A percentile compares a stretch with the other conserved stretches of the same genome.
Conservation (phyloP, 2,113 vertebrate genomes). For the Epinephelus cyanopodus region DNA sequence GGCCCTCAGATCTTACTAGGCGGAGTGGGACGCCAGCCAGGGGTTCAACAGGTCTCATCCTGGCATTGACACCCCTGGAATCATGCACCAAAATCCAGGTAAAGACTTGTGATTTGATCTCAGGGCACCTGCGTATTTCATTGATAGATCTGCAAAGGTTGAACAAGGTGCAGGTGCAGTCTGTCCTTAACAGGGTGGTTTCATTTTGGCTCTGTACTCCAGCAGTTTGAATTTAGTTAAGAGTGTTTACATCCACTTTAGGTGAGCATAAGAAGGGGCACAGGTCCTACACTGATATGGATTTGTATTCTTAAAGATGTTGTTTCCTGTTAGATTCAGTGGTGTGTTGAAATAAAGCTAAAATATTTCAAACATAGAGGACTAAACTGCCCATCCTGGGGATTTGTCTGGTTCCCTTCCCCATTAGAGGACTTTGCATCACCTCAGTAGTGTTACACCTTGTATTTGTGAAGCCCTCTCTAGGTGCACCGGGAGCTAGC, state of each 20-base stretch:
- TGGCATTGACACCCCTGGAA: conserved; percentile 45
- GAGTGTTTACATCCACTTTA: neutral
- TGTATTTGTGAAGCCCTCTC: neutral
- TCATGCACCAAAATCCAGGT: conserved; percentile 74
- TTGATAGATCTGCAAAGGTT: neutral
- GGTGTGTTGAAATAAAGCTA: neutral
- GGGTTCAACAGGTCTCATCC: conserved; percentile 45
- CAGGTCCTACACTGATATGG: neutral
- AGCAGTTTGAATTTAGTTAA: neutral
- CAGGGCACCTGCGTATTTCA: neutral
- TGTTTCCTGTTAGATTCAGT: neutral
- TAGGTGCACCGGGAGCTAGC: neutral
- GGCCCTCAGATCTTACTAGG: conserved; percentile 41
- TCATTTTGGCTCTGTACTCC: neutral
- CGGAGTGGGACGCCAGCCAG: conserved; percentile 40
- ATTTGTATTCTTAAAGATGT: neutral
- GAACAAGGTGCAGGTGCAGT: neutral
- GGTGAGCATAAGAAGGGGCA: neutral
- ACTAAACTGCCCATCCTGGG: neutral
- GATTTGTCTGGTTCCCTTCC: neutral
- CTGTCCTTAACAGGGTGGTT: neutral
- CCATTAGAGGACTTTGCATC: neutral
- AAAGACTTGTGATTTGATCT: conserved; percentile 38
- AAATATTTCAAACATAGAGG: neutral
- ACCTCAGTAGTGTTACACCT: neutral